Evolutionary conservation across 2,797 vertebrate species (phyloP), one percentile per base, ranked within the genome.

Genomic region (Falco biarmicus): DNA sequence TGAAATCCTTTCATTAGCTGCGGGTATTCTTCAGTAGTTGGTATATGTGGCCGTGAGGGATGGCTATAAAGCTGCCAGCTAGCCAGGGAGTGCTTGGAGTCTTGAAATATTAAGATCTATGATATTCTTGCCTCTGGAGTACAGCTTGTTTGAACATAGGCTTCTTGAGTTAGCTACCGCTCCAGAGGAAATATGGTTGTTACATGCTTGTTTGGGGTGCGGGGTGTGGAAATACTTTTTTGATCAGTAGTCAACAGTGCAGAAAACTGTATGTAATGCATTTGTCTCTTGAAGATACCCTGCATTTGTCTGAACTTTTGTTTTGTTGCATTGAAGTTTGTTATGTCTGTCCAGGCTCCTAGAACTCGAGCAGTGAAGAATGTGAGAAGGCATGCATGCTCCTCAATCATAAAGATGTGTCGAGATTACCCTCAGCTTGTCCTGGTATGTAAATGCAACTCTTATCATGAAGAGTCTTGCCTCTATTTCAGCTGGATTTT

Each of bases 391-490:
- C 99, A 99, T 8, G 99, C 99, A 3, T 99, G 99, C 93, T 99
- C 99, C 15, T 99, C 99, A 50, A 98, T 99, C 96, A 99, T 99
- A 91, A 99, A 99, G 97, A 99, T 99, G 95, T 99, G 99, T 92
- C 97, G 99, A 20, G 99, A 99, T 98, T 99, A 99, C 93, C 98
- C 99, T 29, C 98, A 99, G 16, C 98, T 99, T 61, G 98, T 99
- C 60, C 94, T 99, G 99, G 99, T 99, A 97, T 73, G 98, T 95
- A 91, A 29, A 54, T 80, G 5, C 39, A 69, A 13, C 45, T 87
- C 20, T 64, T 64, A 7, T 39, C n/a, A 9, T 12, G 11, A 71
- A 60, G 31, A 60, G 7, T 60, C 47, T 60, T 89, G 45, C 59
- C 79, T 69, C 73, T n/a, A 1, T 87, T 86, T 47, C 32, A 61